Base-by-base conservation (phyloP, 2,113 vertebrate genomes). In the Menura novaehollandiae region DNA sequence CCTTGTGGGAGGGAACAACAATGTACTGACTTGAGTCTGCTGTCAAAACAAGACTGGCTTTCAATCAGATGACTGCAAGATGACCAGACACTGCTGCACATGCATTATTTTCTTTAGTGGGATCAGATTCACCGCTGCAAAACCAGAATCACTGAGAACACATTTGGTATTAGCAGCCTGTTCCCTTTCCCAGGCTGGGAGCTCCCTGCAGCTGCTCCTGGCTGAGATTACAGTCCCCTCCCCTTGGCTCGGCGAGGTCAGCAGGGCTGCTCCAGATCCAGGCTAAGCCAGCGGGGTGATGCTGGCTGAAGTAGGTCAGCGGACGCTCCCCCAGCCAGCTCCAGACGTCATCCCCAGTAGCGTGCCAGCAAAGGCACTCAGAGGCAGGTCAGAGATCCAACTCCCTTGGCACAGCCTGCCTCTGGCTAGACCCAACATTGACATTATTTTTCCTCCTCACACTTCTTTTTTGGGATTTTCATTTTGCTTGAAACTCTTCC, bases 41-140 rank as follows among this genome's bases (percentile, higher is more conserved):
- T 62, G 10, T n/a, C 71, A 56, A 49, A 92, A 46, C 22, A 64
- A 15, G 17, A 49, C 9, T 27, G 23, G 16, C 53, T 93, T 76
- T 66, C 60, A 84, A 20, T 14, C 33, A 47, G 58, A 30, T 1
- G 0, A 28, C 39, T 9, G 37, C 39, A 55, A 83, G 58, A 44
- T 16, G n/a, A 92, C 8, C 44, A 68, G 43, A 55, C 22, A 5
- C 49, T 55, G 47, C 12, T 43, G 16, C 23, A 33, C 1, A 3
- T 0, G 0, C 22, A 2, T 33, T 33, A 21, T 53, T 69, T 32
- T 84, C 46, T 53, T 1, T 0, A 56, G 74, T 2, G 11, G 21
- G 33, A 21, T 51, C 82, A 66, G 71, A 44, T 20, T 66, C 17
- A 26, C 17, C 68, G 35, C 28, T 84, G 37, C 46, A 53, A 63